A percentile compares a stretch with the other conserved stretches of the same genome.
phyloP scores from a whole-genome alignment of 2,888 invertebrate species.

The Agonopterix alstromeriana region DNA sequence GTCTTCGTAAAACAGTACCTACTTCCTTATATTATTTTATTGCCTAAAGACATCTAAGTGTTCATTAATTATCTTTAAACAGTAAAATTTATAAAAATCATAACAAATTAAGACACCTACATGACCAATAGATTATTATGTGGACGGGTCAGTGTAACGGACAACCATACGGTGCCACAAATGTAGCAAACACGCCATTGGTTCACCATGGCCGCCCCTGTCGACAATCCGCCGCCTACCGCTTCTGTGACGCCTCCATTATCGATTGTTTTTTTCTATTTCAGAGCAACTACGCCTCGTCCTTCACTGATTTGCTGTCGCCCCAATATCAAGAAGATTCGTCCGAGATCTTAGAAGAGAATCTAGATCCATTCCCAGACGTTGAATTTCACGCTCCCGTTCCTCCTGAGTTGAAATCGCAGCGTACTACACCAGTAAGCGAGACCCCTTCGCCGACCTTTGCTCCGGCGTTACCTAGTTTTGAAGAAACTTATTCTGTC shows the following conservation, averaged over 20 bases:
- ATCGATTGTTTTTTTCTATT: constrained; percentile 64
- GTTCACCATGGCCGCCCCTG: constrained; percentile 53
- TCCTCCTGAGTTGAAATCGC: constrained; percentile 59
- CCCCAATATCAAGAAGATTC: constrained; percentile 85
- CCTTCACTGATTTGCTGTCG: constrained; percentile 86
- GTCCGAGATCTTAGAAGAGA: constrained; percentile 82
- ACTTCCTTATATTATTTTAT: no score
- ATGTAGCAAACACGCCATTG: constrained; percentile 46
- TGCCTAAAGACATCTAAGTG: no score
- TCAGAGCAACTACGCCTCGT: constrained; percentile 87
- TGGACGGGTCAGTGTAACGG: constrained; percentile 20
- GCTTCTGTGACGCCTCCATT: constrained; percentile 52
- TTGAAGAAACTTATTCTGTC: constrained; percentile 91
- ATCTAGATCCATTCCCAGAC: constrained; percentile 85
- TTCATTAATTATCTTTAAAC: not conserved
- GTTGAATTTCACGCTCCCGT: constrained; percentile 75
- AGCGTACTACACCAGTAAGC: constrained; percentile 58
- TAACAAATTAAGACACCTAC: constrained; percentile 35
- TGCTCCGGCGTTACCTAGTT: constrained; percentile 86
- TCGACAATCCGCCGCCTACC: constrained; percentile 53
- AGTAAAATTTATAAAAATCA: not conserved
- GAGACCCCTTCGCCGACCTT: constrained; percentile 62
- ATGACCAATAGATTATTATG: constrained; percentile 9
- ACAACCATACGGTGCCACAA: constrained; percentile 17
- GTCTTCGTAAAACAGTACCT: no score